A percentile compares a stretch with the other conserved stretches of the same genome.
Conservation (phyloP, 2,888 invertebrate species). For the Leucoptera coffeella region DNA sequence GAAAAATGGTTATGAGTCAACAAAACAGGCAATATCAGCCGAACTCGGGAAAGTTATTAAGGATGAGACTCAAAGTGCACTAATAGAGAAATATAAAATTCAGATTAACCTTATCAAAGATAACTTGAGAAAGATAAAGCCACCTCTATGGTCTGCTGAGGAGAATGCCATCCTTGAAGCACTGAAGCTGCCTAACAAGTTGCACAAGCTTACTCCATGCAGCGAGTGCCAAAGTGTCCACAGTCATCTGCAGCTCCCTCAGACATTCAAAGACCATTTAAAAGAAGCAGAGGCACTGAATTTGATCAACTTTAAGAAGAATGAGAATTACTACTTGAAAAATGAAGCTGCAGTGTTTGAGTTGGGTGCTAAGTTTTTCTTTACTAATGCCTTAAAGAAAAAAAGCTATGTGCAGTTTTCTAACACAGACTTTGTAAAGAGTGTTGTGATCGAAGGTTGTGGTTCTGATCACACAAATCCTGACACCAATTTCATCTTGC, state of each 20-base stretch:
- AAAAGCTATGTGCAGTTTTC: conserved; percentile 59
- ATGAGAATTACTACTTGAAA: conserved; percentile 56
- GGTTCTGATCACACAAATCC: conserved; percentile 54
- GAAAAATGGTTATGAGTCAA: conserved; percentile 43
- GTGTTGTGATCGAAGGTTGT: conserved; percentile 69
- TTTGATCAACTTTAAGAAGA: conserved; percentile 53
- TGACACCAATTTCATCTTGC: conserved; percentile 52
- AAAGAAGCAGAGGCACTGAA: conserved; percentile 46
- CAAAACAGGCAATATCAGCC: conserved; percentile 37
- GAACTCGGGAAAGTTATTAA: conserved; percentile 38
- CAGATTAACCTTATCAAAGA: conserved; percentile 51
- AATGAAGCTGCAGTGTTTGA: conserved; percentile 70
- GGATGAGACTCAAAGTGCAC: conserved; percentile 19
- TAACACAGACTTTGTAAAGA: conserved; percentile 73
- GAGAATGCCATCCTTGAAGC: conserved; percentile 59
- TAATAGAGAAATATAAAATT: conserved; percentile 47
- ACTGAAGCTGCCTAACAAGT: conserved; percentile 62
- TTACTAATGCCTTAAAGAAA: conserved; percentile 28
- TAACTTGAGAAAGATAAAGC: conserved; percentile 59
- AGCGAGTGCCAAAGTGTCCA: conserved; percentile 19
- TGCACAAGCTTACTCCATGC: conserved; percentile 60
- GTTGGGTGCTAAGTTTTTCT: conserved; percentile 50
- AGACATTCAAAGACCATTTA: conserved; percentile 39
- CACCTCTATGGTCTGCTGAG: conserved; percentile 65
- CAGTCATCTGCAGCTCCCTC: conserved; percentile 15